Evolutionary conservation across 2,797 vertebrate species (phyloP).

Genomic region (Brachymystax lenok): DNA sequence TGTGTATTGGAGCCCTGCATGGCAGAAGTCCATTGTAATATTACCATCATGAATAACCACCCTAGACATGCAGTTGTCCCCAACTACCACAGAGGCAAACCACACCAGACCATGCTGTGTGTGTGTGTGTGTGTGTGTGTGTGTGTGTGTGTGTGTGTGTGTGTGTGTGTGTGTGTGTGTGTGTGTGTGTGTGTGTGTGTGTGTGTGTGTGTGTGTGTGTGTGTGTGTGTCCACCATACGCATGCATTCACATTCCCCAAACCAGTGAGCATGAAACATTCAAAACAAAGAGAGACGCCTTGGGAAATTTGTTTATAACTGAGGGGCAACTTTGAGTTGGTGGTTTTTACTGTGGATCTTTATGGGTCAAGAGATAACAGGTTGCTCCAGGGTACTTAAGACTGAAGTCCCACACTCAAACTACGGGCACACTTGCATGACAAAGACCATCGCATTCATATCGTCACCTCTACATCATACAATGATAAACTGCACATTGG

Average conservation of each 20-base stretch:
- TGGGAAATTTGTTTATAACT: neutral
- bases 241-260: too few relatives aligned
- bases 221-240: too few relatives aligned
- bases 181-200: neutral
- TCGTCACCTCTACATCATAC: conserved; percentile 9
- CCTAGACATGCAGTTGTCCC: neutral
- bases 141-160: too few relatives aligned
- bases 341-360: neutral
- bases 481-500: neutral
- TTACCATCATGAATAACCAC: neutral
- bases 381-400: neutral
- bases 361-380: neutral
- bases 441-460: neutral
- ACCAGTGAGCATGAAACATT: neutral
- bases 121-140: neutral
- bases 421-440: neutral
- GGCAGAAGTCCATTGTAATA: neutral
- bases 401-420: neutral
- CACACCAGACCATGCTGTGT: neutral
- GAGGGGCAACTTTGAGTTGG: too few relatives aligned
- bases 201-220: neutral
- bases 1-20: neutral
- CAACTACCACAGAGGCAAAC: neutral
- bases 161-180: too few relatives aligned
- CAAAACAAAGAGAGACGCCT: neutral